Conservation (phyloP, 2,888 invertebrate genomes). For the Phaonia tiefii region DNA sequence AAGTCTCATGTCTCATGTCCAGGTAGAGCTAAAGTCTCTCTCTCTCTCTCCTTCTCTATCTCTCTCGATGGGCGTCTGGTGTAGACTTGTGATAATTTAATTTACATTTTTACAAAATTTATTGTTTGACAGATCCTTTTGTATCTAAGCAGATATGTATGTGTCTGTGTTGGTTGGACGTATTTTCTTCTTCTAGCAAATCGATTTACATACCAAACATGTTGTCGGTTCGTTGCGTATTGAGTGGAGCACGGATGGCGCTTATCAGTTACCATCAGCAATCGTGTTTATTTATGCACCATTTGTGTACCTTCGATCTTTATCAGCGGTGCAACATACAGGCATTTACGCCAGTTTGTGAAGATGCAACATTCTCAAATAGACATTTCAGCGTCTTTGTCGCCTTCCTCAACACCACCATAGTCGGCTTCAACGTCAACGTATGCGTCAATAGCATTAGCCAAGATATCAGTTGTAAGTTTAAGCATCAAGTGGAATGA, state of each 20-base stretch:
- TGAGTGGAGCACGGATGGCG: slow-evolving; percentile 54
- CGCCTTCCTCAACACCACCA: slow-evolving; percentile 41
- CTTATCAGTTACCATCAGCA: slow-evolving; percentile 75
- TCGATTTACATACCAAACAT: slow-evolving; percentile 3
- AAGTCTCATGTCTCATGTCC: slow-evolving; percentile 18
- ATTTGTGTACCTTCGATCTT: slow-evolving; percentile 78
- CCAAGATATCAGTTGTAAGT: background rate
- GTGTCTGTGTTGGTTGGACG: background rate
- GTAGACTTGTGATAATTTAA: slow-evolving; percentile 43
- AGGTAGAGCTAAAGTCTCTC: slow-evolving; percentile 10
- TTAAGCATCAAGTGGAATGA: slow-evolving; percentile 31
- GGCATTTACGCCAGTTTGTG: background rate
- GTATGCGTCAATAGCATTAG: slow-evolving; percentile 27
- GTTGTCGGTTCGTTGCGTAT: background rate
- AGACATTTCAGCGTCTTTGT: slow-evolving; percentile 14
- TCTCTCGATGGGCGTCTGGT: slow-evolving; percentile 5
- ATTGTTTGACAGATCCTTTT: slow-evolving; percentile 52
- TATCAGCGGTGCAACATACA: slow-evolving; percentile 69
- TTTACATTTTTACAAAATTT: slow-evolving; percentile 43
- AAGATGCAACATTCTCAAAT: slow-evolving; percentile 13
- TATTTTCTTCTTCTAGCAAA: background rate
- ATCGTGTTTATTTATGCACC: slow-evolving; percentile 79
- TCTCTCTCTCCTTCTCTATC: too few relatives aligned
- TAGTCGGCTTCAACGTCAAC: slow-evolving; percentile 41
- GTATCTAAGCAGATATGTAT: slow-evolving; percentile 39